These are phyloP conservation scores for Xiphophorus couchianus DNA, from an alignment of 2,113 vertebrate genomes.

Conservation along the genomic window DNA sequence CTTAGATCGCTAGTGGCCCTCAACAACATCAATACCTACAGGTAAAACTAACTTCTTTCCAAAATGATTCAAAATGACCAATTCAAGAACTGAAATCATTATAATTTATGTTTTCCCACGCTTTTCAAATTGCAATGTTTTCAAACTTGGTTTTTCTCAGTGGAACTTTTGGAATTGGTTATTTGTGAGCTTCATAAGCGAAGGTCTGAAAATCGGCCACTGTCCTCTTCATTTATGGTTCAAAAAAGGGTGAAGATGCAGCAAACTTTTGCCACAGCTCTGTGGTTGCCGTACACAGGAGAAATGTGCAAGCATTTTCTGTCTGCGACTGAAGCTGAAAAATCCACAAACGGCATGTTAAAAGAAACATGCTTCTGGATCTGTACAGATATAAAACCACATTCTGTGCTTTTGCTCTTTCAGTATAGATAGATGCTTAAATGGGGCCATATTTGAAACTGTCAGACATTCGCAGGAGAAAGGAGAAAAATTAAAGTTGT, in stretches of 20 bases:
- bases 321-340: neutral
- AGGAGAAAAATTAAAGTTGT: neutral
- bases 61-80: neutral
- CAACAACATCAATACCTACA: conserved; percentile 82
- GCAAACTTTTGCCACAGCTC: too few relatives aligned
- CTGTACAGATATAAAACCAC: too few relatives aligned
- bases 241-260: too few relatives aligned
- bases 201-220: neutral
- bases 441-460: too few relatives aligned
- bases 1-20: conserved; percentile 82
- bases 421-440: neutral
- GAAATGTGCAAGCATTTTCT: neutral
- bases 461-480: neutral
- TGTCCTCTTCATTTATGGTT: too few relatives aligned
- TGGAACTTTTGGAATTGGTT: neutral
- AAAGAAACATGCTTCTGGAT: too few relatives aligned
- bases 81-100: neutral
- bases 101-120: neutral
- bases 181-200: neutral
- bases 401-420: neutral
- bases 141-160: neutral
- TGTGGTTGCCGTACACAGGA: neutral
- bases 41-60: conserved; percentile 75
- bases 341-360: neutral
- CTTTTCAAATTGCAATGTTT: neutral